Evolutionary conservation across 2,113 vertebrate genomes (phyloP).

Genomic region (Myanophis thanlyinensis): DNA sequence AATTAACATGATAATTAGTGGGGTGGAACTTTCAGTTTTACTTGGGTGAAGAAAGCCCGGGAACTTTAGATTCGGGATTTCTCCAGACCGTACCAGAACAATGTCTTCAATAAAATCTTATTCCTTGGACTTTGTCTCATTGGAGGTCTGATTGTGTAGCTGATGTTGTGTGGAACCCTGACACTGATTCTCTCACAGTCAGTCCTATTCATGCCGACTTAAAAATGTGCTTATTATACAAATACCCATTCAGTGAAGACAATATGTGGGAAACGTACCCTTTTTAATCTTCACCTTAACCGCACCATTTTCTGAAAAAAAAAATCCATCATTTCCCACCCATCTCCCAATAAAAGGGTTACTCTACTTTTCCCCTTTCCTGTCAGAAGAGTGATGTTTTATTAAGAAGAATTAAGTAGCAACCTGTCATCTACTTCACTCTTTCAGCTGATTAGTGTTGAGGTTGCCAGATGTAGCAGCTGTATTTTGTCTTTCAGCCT

Average conservation of each 20-base stretch:
- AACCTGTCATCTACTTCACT: background rate
- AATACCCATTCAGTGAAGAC: background rate
- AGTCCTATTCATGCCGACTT: background rate
- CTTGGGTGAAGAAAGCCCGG: too few species aligned
- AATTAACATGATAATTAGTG: too few species aligned
- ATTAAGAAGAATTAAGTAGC: background rate
- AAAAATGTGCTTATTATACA: background rate
- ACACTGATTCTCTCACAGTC: too few species aligned
- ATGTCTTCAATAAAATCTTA: too few species aligned
- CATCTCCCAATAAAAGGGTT: background rate
- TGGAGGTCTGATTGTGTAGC: too few species aligned
- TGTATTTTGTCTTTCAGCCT: background rate
- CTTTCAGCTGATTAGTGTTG: background rate
- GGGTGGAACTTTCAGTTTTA: too few species aligned
- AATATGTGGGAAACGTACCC: background rate
- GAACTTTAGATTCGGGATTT: too few species aligned
- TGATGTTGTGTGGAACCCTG: too few species aligned
- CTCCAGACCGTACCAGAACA: too few species aligned
- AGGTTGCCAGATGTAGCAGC: background rate
- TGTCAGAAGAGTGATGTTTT: background rate
- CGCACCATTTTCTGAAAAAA: background rate
- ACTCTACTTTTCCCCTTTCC: background rate
- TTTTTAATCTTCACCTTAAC: background rate
- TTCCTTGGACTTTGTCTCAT: too few species aligned
- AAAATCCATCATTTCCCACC: background rate